Conservation (phyloP, 1,140 invertebrate genomes). For the Bombus balteatus region DNA sequence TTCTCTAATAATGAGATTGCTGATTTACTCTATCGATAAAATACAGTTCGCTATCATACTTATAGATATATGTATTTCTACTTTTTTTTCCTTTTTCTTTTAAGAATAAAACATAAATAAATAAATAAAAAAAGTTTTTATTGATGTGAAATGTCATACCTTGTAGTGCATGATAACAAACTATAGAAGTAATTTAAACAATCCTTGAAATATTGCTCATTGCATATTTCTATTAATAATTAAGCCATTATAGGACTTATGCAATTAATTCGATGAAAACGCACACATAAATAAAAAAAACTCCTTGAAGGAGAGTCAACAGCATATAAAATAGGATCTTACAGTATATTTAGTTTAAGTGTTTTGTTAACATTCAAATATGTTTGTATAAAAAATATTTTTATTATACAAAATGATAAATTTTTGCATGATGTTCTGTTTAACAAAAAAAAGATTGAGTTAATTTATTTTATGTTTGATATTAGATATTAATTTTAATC, state of each 20-base stretch:
- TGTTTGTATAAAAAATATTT: not conserved
- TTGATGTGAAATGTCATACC: slow-evolving; percentile 55
- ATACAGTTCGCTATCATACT: slow-evolving; percentile 45
- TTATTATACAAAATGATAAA: not conserved
- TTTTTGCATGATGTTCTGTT: not conserved
- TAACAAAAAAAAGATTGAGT: not conserved
- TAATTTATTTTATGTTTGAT: not conserved
- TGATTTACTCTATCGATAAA: slow-evolving; percentile 42
- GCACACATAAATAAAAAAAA: slow-evolving; percentile 40
- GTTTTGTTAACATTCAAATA: not conserved
- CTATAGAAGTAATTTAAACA: slow-evolving; percentile 38
- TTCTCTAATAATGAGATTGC: slow-evolving; percentile 59
- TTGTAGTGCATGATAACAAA: slow-evolving; percentile 43
- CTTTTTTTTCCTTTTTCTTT: not conserved
- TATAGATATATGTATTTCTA: slow-evolving; percentile 48
- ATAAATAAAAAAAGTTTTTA: slow-evolving; percentile 76
- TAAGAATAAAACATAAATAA: slow-evolving; percentile 72
- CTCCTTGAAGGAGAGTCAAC: slow-evolving; percentile 41
- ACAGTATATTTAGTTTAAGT: slow-evolving; percentile 33
- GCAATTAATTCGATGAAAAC: slow-evolving; percentile 37
- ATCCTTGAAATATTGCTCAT: slow-evolving; percentile 34
- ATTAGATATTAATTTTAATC: not conserved
- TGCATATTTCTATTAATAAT: slow-evolving; percentile 25
- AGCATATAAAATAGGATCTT: slow-evolving; percentile 45
- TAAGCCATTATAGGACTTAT: slow-evolving; percentile 29